A percentile compares a stretch with the other conserved stretches of the same genome.
These are phyloP conservation scores for Dynastes maya DNA, from an alignment of 2,888 invertebrate genomes.

Conservation along the genomic window DNA sequence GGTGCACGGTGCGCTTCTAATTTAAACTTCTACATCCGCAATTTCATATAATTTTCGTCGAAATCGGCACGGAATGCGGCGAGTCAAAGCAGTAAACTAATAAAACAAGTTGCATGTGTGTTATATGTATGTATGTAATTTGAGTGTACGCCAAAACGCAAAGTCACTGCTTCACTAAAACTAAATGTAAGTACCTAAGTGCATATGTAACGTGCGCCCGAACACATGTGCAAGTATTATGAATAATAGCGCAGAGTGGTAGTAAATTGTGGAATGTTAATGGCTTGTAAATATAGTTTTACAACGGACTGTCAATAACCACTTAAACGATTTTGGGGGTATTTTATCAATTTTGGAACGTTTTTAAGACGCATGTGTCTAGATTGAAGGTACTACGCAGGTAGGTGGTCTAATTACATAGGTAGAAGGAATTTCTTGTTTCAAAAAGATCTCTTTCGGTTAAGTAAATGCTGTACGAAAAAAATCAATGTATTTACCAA, in stretches of 20 bases:
- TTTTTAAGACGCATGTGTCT: too few species aligned
- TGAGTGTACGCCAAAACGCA: conserved; percentile 46
- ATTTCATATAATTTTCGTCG: conserved; percentile 48
- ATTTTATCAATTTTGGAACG: too few species aligned
- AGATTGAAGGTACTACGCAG: too few species aligned
- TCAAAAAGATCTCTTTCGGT: too few species aligned
- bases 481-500: too few species aligned
- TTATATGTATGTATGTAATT: conserved; percentile 26
- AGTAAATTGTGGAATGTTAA: conserved; percentile 35
- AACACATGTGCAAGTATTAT: too few species aligned
- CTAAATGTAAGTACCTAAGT: neutral
- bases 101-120: conserved; percentile 40
- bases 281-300: conserved; percentile 24
- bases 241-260: too few species aligned
- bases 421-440: too few species aligned
- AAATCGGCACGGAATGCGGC: conserved; percentile 42
- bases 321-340: too few species aligned
- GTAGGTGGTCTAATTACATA: too few species aligned
- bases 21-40: conserved; percentile 50
- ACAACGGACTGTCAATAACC: neutral
- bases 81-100: conserved; percentile 46
- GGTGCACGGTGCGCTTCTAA: conserved; percentile 47
- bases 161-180: neutral
- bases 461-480: too few species aligned
- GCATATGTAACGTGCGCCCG: neutral